Evolutionary conservation across 2,797 vertebrate genomes (phyloP).

Genomic region (Chromis chromis): DNA sequence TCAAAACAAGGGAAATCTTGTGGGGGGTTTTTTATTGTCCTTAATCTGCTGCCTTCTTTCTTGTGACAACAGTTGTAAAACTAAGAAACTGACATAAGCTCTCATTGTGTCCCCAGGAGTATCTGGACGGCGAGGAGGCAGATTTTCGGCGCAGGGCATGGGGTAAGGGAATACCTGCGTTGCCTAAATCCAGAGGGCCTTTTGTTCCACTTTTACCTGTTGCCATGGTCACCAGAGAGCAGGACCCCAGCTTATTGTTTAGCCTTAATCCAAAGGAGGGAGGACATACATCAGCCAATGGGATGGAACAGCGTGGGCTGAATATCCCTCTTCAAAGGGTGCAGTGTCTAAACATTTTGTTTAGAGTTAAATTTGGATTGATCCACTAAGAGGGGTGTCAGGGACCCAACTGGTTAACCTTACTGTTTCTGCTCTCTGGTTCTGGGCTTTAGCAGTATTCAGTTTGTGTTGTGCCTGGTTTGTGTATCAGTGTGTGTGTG

Average conservation of each 20-base stretch:
- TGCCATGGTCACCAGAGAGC: slow-evolving; percentile 82
- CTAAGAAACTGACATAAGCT: slow-evolving; percentile 25
- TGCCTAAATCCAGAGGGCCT: slow-evolving; percentile 59
- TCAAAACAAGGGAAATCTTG: neutral
- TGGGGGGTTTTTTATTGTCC: neutral
- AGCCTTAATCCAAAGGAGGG: slow-evolving; percentile 72
- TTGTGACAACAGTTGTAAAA: slow-evolving; percentile 10
- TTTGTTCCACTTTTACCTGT: slow-evolving; percentile 79
- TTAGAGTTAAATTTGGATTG: slow-evolving; percentile 42
- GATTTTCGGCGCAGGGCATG: slow-evolving; percentile 99
- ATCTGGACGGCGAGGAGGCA: slow-evolving; percentile 92
- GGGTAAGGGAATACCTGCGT: slow-evolving; percentile 89
- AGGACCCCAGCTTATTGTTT: slow-evolving; percentile 78
- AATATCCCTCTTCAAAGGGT: slow-evolving; percentile 40
- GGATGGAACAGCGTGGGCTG: slow-evolving; percentile 43
- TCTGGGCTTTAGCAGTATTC: slow-evolving; percentile 29
- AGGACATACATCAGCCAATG: slow-evolving; percentile 60
- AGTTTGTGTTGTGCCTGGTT: slow-evolving; percentile 29
- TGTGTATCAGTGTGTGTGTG: slow-evolving; percentile 20
- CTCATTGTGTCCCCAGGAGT: slow-evolving; percentile 57
- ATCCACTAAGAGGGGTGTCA: slow-evolving; percentile 2
- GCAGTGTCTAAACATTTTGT: slow-evolving; percentile 46
- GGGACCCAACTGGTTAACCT: slow-evolving; percentile 12
- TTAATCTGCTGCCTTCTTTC: neutral
- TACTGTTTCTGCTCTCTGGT: slow-evolving; percentile 47